phyloP scores from a whole-genome alignment of 2,888 invertebrate genomes.

The Uloborus plumipes region DNA sequence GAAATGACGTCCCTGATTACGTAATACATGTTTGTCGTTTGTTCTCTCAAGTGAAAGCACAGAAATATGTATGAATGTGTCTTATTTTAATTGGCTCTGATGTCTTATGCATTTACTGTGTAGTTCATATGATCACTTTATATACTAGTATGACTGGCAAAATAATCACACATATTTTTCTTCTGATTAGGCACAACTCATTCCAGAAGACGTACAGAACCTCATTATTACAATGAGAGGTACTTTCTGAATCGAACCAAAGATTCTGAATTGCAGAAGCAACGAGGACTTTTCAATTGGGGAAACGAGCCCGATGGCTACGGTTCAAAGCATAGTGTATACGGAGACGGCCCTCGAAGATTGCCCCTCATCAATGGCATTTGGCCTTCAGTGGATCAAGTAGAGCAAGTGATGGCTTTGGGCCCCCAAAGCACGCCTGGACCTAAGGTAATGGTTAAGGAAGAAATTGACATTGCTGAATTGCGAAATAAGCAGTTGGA shows the following conservation, averaged over 20 bases:
- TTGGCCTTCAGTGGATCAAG: constrained; percentile 38
- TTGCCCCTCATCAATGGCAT: constrained; percentile 62
- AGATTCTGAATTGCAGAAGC: constrained; percentile 13
- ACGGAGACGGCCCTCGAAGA: constrained; percentile 52
- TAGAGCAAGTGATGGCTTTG: constrained; percentile 36
- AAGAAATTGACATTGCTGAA: constrained; percentile 62
- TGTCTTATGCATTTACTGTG: too few species aligned
- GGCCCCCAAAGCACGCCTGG: constrained; percentile 54
- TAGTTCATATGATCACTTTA: too few species aligned
- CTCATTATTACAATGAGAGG: too few species aligned
- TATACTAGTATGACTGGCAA: too few species aligned
- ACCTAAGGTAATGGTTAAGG: constrained; percentile 39
- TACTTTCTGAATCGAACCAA: not conserved
- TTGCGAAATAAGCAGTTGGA: constrained; percentile 49
- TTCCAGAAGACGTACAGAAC: too few species aligned
- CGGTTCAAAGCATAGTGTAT: constrained; percentile 11
- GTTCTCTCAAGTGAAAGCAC: too few species aligned
- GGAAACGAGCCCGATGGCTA: constrained; percentile 5
- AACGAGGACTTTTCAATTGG: constrained; percentile 55
- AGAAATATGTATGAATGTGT: too few species aligned
- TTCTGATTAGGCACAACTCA: too few species aligned
- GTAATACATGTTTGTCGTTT: too few species aligned
- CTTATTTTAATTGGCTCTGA: too few species aligned
- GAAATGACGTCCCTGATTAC: too few species aligned
- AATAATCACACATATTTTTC: too few species aligned